These are phyloP conservation scores for Planococcus citri DNA, from an alignment of 1,140 invertebrate genomes.

Conservation along the genomic window DNA sequence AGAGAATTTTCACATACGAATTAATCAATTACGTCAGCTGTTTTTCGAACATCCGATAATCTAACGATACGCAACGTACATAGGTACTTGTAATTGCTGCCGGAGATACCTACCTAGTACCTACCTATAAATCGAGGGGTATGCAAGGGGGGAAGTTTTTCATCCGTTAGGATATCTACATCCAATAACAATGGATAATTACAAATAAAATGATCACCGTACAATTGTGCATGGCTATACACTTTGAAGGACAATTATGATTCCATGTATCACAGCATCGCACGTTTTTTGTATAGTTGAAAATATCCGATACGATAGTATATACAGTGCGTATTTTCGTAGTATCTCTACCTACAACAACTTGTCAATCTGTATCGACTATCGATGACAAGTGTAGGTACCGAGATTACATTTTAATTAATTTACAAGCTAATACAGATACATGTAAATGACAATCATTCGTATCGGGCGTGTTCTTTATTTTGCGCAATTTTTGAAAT, in stretches of 20 bases:
- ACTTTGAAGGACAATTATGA: constrained; percentile 2
- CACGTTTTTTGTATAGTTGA: background rate
- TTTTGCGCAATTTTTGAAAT: background rate
- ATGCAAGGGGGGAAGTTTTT: background rate
- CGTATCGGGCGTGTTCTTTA: background rate
- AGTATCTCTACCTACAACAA: too few species aligned
- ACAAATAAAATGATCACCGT: background rate
- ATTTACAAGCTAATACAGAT: background rate
- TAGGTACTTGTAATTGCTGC: too few species aligned
- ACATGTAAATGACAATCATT: background rate
- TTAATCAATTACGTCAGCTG: too few species aligned
- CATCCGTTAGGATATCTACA: background rate
- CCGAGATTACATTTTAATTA: background rate
- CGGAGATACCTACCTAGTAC: too few species aligned
- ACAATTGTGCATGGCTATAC: background rate
- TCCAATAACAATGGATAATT: background rate
- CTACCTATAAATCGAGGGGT: too few species aligned
- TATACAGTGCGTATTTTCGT: background rate
- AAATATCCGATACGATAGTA: background rate
- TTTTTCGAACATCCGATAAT: too few species aligned
- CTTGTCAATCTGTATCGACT: background rate
- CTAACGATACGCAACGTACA: too few species aligned
- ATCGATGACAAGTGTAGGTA: background rate
- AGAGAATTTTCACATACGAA: too few species aligned
- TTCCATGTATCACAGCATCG: background rate